These are phyloP conservation scores for Rhimphoctona megacephalus DNA, from an alignment of 2,888 invertebrate genomes.

Conservation along the genomic window DNA sequence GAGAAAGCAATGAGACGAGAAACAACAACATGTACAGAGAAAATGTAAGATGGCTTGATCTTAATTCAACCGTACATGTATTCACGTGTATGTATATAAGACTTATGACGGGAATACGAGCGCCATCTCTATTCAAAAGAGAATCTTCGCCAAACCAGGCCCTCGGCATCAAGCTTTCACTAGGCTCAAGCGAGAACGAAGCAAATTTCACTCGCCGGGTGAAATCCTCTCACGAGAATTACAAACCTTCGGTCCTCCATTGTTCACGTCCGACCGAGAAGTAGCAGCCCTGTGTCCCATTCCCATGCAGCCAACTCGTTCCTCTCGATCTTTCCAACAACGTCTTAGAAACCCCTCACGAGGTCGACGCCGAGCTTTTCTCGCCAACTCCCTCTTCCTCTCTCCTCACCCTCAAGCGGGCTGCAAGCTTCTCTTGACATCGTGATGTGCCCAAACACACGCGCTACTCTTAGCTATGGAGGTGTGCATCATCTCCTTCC, in stretches of 20 bases:
- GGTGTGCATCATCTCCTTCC: constrained; percentile 43
- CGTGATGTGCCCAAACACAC: constrained; percentile 58
- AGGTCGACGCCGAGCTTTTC: constrained; percentile 46
- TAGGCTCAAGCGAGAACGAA: constrained; percentile 60
- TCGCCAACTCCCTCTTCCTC: background rate
- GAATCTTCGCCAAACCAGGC: constrained; percentile 12
- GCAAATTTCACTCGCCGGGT: constrained; percentile 68
- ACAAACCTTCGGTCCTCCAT: constrained; percentile 61
- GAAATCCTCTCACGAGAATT: constrained; percentile 69
- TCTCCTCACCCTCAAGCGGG: background rate
- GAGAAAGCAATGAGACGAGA: background rate
- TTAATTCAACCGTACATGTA: background rate
- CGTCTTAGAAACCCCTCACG: constrained; percentile 49
- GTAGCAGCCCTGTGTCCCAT: background rate
- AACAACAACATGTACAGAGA: background rate
- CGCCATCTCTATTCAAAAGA: constrained; percentile 11
- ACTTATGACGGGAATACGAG: background rate
- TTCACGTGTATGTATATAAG: background rate
- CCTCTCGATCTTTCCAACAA: constrained; percentile 13
- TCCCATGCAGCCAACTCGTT: background rate
- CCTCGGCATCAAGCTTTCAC: constrained; percentile 23
- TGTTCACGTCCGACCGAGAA: constrained; percentile 59
- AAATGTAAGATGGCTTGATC: constrained; percentile 2
- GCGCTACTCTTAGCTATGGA: background rate
- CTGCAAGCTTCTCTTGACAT: constrained; percentile 57